phyloP scores from a whole-genome alignment of 2,888 invertebrate genomes.

The Archips crataeganus region DNA sequence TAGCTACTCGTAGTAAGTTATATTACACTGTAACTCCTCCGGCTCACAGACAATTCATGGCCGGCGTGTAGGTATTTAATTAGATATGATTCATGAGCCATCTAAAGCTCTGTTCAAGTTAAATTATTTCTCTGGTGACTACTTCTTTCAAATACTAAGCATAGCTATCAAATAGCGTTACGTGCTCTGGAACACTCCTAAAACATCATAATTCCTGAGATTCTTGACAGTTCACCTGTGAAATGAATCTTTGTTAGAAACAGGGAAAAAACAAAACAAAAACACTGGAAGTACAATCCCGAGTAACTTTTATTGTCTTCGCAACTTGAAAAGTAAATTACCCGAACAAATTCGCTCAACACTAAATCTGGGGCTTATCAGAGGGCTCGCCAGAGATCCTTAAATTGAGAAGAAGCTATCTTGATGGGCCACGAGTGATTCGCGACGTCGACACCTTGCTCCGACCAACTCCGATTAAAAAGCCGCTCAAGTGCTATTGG shows the following conservation, averaged over 20 bases:
- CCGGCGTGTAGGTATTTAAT: conserved; percentile 73
- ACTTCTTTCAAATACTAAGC: neutral
- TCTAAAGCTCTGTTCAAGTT: conserved; percentile 58
- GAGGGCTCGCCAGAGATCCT: conserved; percentile 72
- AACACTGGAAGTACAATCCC: conserved; percentile 68
- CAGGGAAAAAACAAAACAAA: conserved; percentile 61
- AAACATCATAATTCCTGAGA: conserved; percentile 8
- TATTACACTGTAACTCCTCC: conserved; percentile 48
- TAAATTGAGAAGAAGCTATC: conserved; percentile 80
- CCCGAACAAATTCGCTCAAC: conserved; percentile 82
- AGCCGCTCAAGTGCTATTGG: conserved; percentile 44
- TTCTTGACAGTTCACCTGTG: conserved; percentile 55
- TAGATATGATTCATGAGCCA: conserved; percentile 74
- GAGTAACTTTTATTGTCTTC: conserved; percentile 82
- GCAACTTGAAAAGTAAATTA: conserved; percentile 82
- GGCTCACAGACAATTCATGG: conserved; percentile 71
- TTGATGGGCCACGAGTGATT: conserved; percentile 69
- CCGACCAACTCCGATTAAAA: conserved; percentile 69
- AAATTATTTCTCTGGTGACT: conserved; percentile 49
- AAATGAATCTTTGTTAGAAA: conserved; percentile 70
- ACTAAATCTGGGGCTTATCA: conserved; percentile 82
- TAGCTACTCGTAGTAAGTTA: conserved; percentile 14
- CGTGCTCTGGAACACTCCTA: neutral
- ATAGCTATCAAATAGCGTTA: neutral
- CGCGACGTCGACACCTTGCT: conserved; percentile 62